Evolutionary conservation across 2,797 vertebrate genomes (phyloP).

Genomic region (Pelobates cultripes): DNA sequence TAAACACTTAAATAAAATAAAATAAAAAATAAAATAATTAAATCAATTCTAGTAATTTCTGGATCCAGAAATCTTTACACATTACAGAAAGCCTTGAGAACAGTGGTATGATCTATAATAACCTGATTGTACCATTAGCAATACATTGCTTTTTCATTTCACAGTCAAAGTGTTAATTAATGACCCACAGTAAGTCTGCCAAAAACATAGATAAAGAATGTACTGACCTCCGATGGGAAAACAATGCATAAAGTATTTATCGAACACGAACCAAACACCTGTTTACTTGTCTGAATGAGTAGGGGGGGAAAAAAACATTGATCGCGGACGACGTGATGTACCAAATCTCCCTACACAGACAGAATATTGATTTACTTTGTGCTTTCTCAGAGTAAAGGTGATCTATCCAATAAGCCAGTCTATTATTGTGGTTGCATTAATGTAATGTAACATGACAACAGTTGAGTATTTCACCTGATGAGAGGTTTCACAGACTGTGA

Average conservation of each 20-base stretch:
- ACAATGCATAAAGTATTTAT: not conserved
- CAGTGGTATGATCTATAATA: not conserved
- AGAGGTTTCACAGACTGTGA: constrained; percentile 43
- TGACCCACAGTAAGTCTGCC: not conserved
- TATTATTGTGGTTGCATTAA: constrained; percentile 49
- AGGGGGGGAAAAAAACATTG: not conserved
- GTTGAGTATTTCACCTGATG: constrained; percentile 46
- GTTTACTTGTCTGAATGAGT: constrained; percentile 14
- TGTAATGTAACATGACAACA: constrained; percentile 52
- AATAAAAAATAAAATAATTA: no score
- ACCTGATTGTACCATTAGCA: not conserved
- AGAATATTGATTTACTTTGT: constrained; percentile 55
- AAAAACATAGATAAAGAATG: not conserved
- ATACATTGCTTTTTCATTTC: not conserved
- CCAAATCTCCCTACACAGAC: constrained; percentile 30
- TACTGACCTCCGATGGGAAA: not conserved
- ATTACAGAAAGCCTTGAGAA: not conserved
- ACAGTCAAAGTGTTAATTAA: not conserved
- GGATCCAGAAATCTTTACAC: no score
- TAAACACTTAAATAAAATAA: no score
- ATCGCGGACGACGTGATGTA: not conserved
- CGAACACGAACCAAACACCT: constrained; percentile 23
- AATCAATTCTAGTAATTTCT: no score
- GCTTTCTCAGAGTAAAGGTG: constrained; percentile 41
- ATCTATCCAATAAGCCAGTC: constrained; percentile 53